Evolutionary conservation across 2,797 vertebrate genomes (phyloP).

Genomic region (Triplophysa bombifrons): DNA sequence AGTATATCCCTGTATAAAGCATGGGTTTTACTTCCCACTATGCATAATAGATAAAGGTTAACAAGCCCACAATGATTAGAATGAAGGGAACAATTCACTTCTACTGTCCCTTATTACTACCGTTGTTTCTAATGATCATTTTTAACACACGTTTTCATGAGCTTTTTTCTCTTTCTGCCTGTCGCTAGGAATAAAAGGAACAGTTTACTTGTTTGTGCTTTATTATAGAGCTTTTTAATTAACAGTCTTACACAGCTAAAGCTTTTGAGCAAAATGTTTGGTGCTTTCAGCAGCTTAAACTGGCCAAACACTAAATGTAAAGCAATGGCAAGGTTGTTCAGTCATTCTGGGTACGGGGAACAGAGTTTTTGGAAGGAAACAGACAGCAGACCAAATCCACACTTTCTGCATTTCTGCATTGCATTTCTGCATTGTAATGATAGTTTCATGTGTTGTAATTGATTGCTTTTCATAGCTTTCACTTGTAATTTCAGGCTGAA

Average conservation of each 20-base stretch:
- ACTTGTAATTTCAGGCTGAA: constrained; percentile 80
- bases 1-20: background rate
- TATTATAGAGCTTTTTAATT: no score
- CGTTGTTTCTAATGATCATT: no score
- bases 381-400: background rate
- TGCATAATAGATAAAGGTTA: background rate
- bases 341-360: background rate
- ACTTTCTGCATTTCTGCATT: background rate
- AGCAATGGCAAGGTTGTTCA: no score
- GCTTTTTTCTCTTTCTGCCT: no score
- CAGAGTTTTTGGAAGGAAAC: background rate
- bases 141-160: no score
- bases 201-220: no score
- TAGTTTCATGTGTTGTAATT: background rate
- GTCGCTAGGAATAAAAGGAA: no score
- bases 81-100: background rate
- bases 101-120: background rate
- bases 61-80: background rate
- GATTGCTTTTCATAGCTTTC: background rate
- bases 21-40: background rate
- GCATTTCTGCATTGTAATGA: background rate
- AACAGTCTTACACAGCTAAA: no score
- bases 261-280: no score
- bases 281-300: no score
- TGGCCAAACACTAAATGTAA: no score